phyloP scores from a whole-genome alignment of 2,888 invertebrate genomes.

The Carterocephalus palaemon region DNA sequence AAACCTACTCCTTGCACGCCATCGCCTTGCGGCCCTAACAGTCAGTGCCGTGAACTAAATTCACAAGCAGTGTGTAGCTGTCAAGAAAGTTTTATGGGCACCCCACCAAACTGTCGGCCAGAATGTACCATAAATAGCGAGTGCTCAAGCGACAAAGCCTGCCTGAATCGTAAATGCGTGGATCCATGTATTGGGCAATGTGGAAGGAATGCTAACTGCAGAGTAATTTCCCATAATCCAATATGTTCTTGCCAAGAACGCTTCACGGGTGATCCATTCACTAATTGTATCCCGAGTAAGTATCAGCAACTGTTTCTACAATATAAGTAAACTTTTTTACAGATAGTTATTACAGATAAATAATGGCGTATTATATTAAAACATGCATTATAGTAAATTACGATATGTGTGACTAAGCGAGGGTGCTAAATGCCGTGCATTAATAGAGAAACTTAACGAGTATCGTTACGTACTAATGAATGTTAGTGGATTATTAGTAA shows the following conservation, averaged over 20 bases:
- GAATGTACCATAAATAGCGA: constrained; percentile 90
- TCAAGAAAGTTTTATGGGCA: constrained; percentile 83
- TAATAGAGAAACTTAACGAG: too few species aligned
- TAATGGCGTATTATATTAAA: too few species aligned
- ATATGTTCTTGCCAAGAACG: constrained; percentile 86
- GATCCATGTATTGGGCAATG: constrained; percentile 90
- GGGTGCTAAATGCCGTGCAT: too few species aligned
- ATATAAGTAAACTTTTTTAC: too few species aligned
- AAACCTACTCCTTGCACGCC: constrained; percentile 81
- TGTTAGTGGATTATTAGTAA: too few species aligned
- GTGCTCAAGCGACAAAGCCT: constrained; percentile 86
- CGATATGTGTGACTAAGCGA: too few species aligned
- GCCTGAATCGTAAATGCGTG: constrained; percentile 86
- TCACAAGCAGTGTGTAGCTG: constrained; percentile 86
- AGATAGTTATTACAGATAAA: too few species aligned
- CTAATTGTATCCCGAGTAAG: constrained; percentile 75
- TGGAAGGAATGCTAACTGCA: constrained; percentile 87
- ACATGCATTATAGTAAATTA: too few species aligned
- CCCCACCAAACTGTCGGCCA: constrained; percentile 88
- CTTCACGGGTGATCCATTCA: constrained; percentile 89
- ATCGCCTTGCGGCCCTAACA: constrained; percentile 89
- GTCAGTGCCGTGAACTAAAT: constrained; percentile 83
- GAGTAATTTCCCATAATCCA: constrained; percentile 90
- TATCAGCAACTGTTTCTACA: constrained; percentile 23
- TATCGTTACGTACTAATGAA: too few species aligned